Percentiles rank a stretch among this genome's conserved stretches.
Conservation (phyloP, 2,113 vertebrate genomes). For the Pluvialis apricaria region DNA sequence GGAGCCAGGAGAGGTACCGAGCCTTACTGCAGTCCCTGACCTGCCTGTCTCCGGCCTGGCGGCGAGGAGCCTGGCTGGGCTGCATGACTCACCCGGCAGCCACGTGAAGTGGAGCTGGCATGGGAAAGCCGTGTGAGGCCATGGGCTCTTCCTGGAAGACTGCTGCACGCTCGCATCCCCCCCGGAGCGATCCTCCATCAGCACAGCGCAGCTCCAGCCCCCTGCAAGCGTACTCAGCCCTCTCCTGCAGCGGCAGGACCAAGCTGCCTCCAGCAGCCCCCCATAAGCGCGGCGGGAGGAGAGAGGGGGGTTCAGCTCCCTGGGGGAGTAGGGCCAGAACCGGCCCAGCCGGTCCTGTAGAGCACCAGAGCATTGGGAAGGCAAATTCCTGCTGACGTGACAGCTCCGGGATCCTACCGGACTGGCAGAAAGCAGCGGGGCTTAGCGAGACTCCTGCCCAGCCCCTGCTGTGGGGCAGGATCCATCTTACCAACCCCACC, state of each 20-base stretch:
- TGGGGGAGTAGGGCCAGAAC: background rate
- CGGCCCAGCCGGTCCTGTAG: background rate
- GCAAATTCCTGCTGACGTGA: background rate
- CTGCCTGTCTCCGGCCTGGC: background rate
- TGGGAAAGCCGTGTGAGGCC: slow-evolving; percentile 11
- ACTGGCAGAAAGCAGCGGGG: background rate
- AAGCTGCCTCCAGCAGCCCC: background rate
- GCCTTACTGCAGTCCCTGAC: background rate
- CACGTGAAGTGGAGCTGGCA: slow-evolving; percentile 33
- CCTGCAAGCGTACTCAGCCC: fast-evolving
- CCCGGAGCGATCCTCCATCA: fast-evolving
- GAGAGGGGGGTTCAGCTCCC: background rate
- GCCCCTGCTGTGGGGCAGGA: background rate
- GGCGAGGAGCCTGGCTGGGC: background rate
- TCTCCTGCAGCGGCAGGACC: background rate
- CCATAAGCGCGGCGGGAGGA: background rate
- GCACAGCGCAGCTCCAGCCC: background rate
- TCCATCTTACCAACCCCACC: background rate
- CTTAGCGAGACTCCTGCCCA: background rate
- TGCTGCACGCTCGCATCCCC: background rate
- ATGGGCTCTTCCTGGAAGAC: slow-evolving; percentile 27
- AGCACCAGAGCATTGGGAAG: background rate
- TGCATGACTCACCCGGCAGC: slow-evolving; percentile 10
- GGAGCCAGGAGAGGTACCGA: background rate
- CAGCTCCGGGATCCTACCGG: fast-evolving